Percentiles rank a stretch among this genome's conserved stretches.
phyloP scores from a whole-genome alignment of 35 echinoderm and acorn worm genomes.

The Acanthaster planci region DNA sequence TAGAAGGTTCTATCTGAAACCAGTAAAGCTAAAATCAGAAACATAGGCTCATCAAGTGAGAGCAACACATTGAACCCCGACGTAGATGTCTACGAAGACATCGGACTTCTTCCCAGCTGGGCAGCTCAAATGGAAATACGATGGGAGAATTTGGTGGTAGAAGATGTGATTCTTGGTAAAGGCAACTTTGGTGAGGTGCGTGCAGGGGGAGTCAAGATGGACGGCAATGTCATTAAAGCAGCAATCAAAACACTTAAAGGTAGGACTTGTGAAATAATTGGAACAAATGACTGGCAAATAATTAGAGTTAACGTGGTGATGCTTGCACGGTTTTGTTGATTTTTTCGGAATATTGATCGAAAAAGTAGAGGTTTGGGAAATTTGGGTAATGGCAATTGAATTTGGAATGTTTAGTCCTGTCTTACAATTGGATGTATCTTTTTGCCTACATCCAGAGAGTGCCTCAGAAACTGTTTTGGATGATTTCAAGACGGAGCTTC shows the following conservation, averaged over 20 bases:
- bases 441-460: not conserved
- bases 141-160: slow-evolving; percentile 18
- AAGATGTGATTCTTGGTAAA: slow-evolving; percentile 24
- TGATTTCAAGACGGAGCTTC: not conserved
- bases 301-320: not conserved
- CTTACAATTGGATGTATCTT: not conserved
- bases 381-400: not conserved
- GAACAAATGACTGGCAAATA: not conserved
- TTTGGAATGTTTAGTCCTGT: not conserved
- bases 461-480: not conserved
- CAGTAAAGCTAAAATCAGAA: too few relatives aligned
- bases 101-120: not conserved
- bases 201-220: slow-evolving; percentile 2
- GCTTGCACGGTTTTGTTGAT: not conserved
- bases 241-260: slow-evolving; percentile 38
- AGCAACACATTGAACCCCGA: not conserved
- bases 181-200: slow-evolving; percentile 47
- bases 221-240: not conserved
- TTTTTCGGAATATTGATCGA: not conserved
- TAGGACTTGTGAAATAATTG: not conserved
- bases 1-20: too few relatives aligned
- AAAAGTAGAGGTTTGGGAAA: not conserved
- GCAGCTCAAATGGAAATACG: slow-evolving; percentile 4
- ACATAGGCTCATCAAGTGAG: too few relatives aligned
- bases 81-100: not conserved